Conservation (phyloP, 2,113 vertebrate genomes). For the Stercorarius parasiticus region DNA sequence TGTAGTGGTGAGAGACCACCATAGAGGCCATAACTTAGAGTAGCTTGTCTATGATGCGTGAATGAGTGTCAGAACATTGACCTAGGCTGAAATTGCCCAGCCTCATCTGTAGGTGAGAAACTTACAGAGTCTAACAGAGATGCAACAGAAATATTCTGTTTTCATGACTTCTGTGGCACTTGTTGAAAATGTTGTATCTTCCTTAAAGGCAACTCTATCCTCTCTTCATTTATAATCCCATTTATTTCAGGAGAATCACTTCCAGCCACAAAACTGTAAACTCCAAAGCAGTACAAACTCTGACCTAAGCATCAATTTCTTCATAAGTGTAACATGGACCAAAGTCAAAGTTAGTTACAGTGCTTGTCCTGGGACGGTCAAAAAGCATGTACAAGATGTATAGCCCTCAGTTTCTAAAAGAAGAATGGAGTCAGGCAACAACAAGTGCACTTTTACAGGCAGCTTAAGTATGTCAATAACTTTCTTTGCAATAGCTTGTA, state of each 20-base stretch:
- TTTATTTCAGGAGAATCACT: background rate
- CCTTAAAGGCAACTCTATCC: background rate
- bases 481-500: background rate
- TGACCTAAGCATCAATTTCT: background rate
- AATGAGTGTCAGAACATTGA: background rate
- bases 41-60: background rate
- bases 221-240: fast-evolving
- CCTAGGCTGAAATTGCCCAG: background rate
- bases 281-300: background rate
- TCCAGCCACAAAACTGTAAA: background rate
- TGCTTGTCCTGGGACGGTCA: background rate
- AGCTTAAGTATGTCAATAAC: background rate
- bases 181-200: background rate
- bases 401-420: background rate
- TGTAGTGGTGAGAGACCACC: background rate
- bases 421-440: background rate
- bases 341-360: background rate
- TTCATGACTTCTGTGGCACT: background rate
- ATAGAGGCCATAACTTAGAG: background rate
- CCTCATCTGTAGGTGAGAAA: too few species aligned
- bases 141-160: background rate
- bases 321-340: fast-evolving
- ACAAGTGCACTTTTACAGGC: background rate
- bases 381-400: background rate
- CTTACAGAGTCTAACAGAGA: background rate